Percentiles rank a stretch among this genome's conserved stretches.
Conservation (phyloP, 2,888 invertebrate species). For the Eurytoma adleriae region DNA sequence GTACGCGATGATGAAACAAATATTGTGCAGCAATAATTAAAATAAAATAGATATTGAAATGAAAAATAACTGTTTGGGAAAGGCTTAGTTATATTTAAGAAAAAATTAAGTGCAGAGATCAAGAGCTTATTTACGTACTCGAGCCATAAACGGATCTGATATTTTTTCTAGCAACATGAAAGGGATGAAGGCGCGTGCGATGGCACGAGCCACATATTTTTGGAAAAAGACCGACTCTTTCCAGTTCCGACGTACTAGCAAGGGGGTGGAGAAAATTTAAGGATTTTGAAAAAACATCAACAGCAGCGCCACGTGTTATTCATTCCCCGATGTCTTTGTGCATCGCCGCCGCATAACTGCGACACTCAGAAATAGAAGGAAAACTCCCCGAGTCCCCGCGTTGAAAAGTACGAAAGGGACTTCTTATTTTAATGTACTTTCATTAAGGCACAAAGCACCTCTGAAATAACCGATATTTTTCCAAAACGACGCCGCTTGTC, state of each 20-base stretch:
- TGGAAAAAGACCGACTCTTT: constrained; percentile 33
- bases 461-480: constrained; percentile 27
- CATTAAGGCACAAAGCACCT: constrained; percentile 33
- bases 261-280: constrained; percentile 32
- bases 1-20: no score
- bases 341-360: neutral
- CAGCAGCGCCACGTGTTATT: constrained; percentile 53
- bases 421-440: constrained; percentile 34
- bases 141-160: neutral
- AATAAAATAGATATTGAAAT: no score
- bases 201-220: constrained; percentile 31
- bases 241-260: neutral
- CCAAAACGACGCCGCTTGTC: neutral
- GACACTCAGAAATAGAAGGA: constrained; percentile 43
- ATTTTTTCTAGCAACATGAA: constrained; percentile 19
- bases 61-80: neutral
- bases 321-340: constrained; percentile 43
- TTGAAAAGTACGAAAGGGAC: constrained; percentile 30
- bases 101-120: constrained; percentile 1
- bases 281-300: constrained; percentile 51
- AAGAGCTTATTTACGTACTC: neutral
- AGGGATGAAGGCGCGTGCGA: constrained; percentile 8
- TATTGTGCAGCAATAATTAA: no score
- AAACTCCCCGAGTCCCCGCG: constrained; percentile 30
- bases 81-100: neutral